These are phyloP conservation scores for Epirrita christyi DNA, from an alignment of 2,888 invertebrate genomes.

Conservation along the genomic window DNA sequence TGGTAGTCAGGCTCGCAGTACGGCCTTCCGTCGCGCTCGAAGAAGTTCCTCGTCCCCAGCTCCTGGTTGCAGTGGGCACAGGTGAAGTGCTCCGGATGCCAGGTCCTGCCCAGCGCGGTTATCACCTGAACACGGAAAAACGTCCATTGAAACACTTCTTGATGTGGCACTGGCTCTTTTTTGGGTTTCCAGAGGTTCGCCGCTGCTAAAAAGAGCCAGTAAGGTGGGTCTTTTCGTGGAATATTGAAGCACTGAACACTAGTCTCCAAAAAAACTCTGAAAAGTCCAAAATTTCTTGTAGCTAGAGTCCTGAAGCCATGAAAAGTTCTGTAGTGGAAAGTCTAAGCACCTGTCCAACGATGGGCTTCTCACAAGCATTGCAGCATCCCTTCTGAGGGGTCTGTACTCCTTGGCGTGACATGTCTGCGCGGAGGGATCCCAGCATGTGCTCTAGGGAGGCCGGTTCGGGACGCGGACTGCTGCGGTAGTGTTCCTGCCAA, in stretches of 20 bases:
- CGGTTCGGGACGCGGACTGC: constrained; percentile 84
- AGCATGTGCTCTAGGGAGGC: constrained; percentile 92
- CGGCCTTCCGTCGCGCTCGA: constrained; percentile 97
- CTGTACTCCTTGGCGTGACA: constrained; percentile 99
- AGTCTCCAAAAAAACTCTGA: neutral
- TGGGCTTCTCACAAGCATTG: constrained; percentile 99
- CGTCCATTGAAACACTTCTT: constrained; percentile 42
- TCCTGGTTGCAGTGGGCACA: constrained; percentile 99
- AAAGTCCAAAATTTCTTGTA: neutral
- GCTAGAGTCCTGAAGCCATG: no score
- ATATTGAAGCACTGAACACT: constrained; percentile 14
- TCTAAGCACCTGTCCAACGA: constrained; percentile 94
- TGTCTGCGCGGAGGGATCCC: constrained; percentile 97
- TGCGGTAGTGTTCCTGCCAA: constrained; percentile 82
- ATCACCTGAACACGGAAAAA: constrained; percentile 86
- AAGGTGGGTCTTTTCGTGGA: neutral
- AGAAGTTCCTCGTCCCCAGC: constrained; percentile 98
- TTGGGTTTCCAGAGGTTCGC: no score
- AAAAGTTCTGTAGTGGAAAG: neutral
- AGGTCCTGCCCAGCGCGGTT: constrained; percentile 98
- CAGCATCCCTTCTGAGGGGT: constrained; percentile 99
- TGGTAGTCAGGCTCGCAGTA: constrained; percentile 99
- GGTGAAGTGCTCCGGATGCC: constrained; percentile 99
- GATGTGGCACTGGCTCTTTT: neutral
- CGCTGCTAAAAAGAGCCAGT: neutral